Conservation (phyloP, 1,140 invertebrate genomes). For the Euglossa dilemma region DNA sequence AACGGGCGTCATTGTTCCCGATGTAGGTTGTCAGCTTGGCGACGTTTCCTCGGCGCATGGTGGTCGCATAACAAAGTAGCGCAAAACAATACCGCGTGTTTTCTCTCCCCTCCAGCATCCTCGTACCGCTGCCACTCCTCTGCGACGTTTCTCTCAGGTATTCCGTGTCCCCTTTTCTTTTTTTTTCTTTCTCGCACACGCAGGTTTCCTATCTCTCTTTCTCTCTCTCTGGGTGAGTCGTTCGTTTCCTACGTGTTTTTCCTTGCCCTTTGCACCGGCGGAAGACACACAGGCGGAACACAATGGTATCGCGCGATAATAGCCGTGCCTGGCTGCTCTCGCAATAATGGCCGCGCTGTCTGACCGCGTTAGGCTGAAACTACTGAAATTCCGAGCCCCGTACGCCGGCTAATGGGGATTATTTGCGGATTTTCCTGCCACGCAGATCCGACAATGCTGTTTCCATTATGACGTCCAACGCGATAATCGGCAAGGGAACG, state of each 20-base stretch:
- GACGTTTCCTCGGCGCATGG: conserved; percentile 48
- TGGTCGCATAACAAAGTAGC: conserved; percentile 75
- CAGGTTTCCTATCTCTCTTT: not conserved
- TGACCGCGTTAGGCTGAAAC: conserved; percentile 22
- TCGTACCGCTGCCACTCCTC: not conserved
- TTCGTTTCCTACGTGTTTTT: not conserved
- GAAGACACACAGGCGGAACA: not conserved
- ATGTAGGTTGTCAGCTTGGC: conserved; percentile 76
- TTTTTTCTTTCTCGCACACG: not conserved
- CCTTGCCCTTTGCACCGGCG: not conserved
- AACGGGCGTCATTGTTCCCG: conserved; percentile 69
- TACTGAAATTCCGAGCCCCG: conserved; percentile 37
- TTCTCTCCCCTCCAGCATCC: conserved; percentile 19
- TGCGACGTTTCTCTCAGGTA: conserved; percentile 2
- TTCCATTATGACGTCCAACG: not conserved
- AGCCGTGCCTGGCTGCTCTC: not conserved
- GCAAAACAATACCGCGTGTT: conserved; percentile 68
- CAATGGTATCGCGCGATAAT: conserved; percentile 42
- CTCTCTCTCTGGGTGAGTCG: not conserved
- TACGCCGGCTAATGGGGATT: conserved; percentile 19
- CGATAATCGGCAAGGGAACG: not conserved
- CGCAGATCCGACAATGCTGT: not conserved
- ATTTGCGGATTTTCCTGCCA: conserved; percentile 34
- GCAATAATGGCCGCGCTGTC: conserved; percentile 27
- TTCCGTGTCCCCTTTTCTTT: conserved; percentile 30